Evolutionary conservation across 2,797 vertebrate genomes (phyloP), one percentile per base, ranked within the genome.

Genomic region (Channallabes apus): DNA sequence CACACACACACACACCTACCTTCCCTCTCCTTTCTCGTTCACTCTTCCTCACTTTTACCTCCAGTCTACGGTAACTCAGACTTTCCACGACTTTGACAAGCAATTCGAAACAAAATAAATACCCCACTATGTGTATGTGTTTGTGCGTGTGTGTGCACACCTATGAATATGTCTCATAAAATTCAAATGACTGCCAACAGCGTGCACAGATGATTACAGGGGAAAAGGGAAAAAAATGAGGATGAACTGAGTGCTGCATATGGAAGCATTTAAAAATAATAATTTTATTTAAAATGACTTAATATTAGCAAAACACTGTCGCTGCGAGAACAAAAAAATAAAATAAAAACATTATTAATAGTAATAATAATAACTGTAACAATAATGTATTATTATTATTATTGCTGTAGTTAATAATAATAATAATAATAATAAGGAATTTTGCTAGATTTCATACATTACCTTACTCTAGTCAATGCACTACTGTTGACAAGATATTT

Each of bases 331-430:
- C 2, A 78, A 61, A 87, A 87, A 87, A 87, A 87, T 92, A 92
- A 92, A 79, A 91, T 88, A 91, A 22, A 38, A 22, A 11, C 20
- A 20, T 73, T 51, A 54, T 73, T 77, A 91, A 90, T 90, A 93
- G 56, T 62, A 46, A 56, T 75, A 32, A 68, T 41, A 51, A 51
- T 1, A 46, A 9, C 41, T 46, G 41, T 9, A 46, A 46, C 41
- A 46, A 46, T 46, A 11, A 46, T 46, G 8, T 46, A 41, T n/a
- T 17, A 17, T 46, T 35, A 61, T 72, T 41, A 17, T 14, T 61
- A 32, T 58, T 75, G 65, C 35, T 27, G 22, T 6, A 29, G 84
- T 15, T 56, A 78, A 24, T 27, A 64, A 62, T 24, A 73, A 69
- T 4, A 77, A 32, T 5, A 77, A 62, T 27, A n/a, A 72, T 76